Conservation (phyloP, 2,888 invertebrate species). For the Frankliniella fusca region DNA sequence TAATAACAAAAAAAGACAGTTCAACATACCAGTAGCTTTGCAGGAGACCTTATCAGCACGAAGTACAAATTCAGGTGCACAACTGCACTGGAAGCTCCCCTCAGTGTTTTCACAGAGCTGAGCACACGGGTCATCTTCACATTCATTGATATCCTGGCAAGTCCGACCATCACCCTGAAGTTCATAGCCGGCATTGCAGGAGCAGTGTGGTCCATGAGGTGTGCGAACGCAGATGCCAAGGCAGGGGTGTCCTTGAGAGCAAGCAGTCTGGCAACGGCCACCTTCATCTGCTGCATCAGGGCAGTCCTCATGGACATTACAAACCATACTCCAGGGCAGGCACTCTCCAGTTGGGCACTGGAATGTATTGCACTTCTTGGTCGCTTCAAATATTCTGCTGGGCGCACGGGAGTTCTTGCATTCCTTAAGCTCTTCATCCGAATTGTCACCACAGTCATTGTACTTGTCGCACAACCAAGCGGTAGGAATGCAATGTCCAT, state of each 20-base stretch:
- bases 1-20: neutral
- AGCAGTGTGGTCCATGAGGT: constrained; percentile 63
- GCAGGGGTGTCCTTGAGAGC: constrained; percentile 48
- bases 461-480: constrained; percentile 51
- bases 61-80: constrained; percentile 56
- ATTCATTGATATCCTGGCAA: constrained; percentile 72
- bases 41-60: constrained; percentile 41
- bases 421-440: constrained; percentile 52
- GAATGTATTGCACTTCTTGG: constrained; percentile 42
- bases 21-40: constrained; percentile 47
- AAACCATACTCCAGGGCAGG: constrained; percentile 45
- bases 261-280: constrained; percentile 32
- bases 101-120: constrained; percentile 59
- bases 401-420: constrained; percentile 42
- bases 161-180: constrained; percentile 52
- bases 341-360: constrained; percentile 48
- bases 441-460: constrained; percentile 53
- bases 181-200: constrained; percentile 59
- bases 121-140: constrained; percentile 57
- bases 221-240: constrained; percentile 58
- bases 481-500: constrained; percentile 47
- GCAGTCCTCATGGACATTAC: constrained; percentile 56
- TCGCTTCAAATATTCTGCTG: constrained; percentile 43
- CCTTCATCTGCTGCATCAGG: constrained; percentile 55
- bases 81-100: constrained; percentile 58